Evolutionary conservation across 35 echinoderm and acorn worm genomes (phyloP).

Genomic region (Patiria miniata): DNA sequence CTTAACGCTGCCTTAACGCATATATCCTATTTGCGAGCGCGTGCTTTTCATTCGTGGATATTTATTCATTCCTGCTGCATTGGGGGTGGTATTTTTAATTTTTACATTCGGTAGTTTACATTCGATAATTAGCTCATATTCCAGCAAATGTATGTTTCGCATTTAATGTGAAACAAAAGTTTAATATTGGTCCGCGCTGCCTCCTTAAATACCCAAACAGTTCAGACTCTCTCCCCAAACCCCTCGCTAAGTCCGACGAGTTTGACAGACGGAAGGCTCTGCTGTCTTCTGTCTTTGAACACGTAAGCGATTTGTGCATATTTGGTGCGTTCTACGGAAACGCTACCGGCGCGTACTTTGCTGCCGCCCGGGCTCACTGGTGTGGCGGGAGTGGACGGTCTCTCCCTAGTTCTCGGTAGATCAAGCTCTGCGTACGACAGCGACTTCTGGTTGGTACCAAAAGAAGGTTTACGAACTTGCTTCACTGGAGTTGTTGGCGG

Average conservation of each 20-base stretch:
- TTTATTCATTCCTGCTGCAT: too few relatives aligned
- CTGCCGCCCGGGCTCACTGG: background rate
- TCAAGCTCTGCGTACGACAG: background rate
- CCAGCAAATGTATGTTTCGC: too few relatives aligned
- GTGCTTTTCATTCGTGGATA: too few relatives aligned
- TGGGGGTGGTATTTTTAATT: too few relatives aligned
- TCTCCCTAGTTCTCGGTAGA: background rate
- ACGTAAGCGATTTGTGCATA: constrained; percentile 1
- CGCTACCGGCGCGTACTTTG: background rate
- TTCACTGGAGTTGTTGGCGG: background rate
- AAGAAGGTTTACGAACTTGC: too few relatives aligned
- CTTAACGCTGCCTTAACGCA: too few relatives aligned
- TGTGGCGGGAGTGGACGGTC: background rate
- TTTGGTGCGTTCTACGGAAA: constrained; percentile 6
- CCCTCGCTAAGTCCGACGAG: constrained; percentile 12
- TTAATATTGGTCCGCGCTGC: too few relatives aligned
- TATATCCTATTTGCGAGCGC: too few relatives aligned
- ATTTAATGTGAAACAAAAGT: too few relatives aligned
- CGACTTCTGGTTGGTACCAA: background rate
- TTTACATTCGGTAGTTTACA: too few relatives aligned
- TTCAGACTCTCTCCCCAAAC: constrained; percentile 6
- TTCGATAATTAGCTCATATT: too few relatives aligned
- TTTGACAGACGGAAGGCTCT: background rate
- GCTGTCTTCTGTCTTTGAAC: constrained; percentile 13
- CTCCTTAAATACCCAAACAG: too few relatives aligned